phyloP scores from a whole-genome alignment of 2,888 invertebrate genomes.

The Beris chalybata region DNA sequence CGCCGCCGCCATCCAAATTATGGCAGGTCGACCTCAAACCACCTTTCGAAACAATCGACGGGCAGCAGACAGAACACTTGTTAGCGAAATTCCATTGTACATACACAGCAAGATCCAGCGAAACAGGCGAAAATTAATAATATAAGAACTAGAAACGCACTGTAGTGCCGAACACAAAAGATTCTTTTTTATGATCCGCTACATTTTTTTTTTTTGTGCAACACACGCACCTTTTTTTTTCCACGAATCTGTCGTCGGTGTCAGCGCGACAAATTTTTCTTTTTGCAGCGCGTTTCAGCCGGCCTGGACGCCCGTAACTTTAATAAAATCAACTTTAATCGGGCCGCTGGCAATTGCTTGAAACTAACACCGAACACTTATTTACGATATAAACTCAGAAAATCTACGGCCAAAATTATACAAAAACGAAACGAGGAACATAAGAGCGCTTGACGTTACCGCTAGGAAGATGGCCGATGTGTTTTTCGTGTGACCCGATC shows the following conservation, averaged over 20 bases:
- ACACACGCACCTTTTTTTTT: conserved; percentile 27
- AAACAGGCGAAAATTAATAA: background rate
- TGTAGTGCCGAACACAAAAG: no score
- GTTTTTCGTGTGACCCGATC: conserved; percentile 24
- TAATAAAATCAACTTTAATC: background rate
- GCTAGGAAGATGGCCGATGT: conserved; percentile 33
- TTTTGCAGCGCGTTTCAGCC: background rate
- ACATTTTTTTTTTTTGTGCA: conserved; percentile 7
- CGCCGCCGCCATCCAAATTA: background rate
- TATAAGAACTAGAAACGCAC: no score
- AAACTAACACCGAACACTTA: background rate
- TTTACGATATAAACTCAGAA: conserved; percentile 25
- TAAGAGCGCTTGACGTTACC: conserved; percentile 36
- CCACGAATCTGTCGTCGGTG: conserved; percentile 14
- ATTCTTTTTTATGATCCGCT: background rate
- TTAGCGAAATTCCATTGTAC: background rate
- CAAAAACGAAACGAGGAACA: conserved; percentile 36
- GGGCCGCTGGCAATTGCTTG: background rate
- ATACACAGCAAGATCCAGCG: background rate
- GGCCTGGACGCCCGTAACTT: background rate
- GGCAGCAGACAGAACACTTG: no score
- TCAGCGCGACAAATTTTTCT: conserved; percentile 18
- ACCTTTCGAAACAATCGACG: background rate
- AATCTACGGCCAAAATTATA: conserved; percentile 23
- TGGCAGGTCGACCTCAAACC: background rate